Evolutionary conservation across 64 coral and sea anemone genomes (phyloP).

Genomic region (Astreopora myriophthalma): DNA sequence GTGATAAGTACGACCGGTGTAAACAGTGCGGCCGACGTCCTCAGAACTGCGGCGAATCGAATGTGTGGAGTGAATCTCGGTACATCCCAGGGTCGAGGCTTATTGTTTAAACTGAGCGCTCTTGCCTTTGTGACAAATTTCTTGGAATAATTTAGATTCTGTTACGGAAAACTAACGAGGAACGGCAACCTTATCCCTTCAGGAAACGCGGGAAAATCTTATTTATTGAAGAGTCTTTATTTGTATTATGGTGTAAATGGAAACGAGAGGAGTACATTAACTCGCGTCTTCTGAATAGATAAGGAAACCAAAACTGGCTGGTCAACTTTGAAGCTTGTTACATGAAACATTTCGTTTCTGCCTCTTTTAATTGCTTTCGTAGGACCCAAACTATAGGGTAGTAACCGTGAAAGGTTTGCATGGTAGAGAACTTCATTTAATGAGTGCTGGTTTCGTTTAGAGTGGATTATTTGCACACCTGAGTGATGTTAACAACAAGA

Average conservation of each 20-base stretch:
- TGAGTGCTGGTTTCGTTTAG: neutral
- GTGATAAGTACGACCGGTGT: constrained; percentile 80
- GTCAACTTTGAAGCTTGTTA: neutral
- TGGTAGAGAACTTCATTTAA: neutral
- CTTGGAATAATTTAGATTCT: neutral
- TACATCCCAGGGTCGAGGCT: constrained; percentile 84
- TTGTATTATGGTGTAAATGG: neutral
- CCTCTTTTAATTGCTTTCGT: too few species aligned
- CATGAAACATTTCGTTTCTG: neutral
- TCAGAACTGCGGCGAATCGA: constrained; percentile 84
- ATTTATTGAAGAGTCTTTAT: constrained; percentile 33
- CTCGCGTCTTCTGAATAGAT: neutral
- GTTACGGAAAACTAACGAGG: neutral
- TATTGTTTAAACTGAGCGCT: constrained; percentile 56
- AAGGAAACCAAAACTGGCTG: neutral
- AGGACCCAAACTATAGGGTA: neutral
- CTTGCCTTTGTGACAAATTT: neutral
- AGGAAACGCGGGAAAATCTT: constrained; percentile 29
- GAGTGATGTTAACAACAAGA: neutral
- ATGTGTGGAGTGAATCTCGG: constrained; percentile 83
- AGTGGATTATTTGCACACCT: neutral
- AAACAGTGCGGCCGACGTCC: constrained; percentile 80
- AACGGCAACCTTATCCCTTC: constrained; percentile 11
- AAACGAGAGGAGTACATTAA: neutral
- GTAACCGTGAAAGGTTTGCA: neutral